phyloP scores from a whole-genome alignment of 2,888 invertebrate species.

The Rhodophaea formosa region DNA sequence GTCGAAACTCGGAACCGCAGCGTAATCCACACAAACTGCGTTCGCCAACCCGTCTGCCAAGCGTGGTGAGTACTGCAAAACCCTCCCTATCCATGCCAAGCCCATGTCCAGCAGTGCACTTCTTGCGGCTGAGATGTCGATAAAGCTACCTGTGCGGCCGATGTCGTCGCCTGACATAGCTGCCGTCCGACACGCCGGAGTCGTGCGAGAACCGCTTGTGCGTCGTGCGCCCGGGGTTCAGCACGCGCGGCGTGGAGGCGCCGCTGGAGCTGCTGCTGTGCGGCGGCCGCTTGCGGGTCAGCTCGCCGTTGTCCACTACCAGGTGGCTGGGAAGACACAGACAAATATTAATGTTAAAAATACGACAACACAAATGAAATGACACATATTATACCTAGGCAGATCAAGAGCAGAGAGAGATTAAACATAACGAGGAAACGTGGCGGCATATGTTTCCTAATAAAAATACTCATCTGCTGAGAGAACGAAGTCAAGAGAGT shows the following conservation, averaged over 20 bases:
- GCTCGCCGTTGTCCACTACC: constrained; percentile 58
- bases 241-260: constrained; percentile 21
- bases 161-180: constrained; percentile 42
- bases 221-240: constrained; percentile 23
- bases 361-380: no score
- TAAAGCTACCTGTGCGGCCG: constrained; percentile 40
- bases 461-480: no score
- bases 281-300: constrained; percentile 26
- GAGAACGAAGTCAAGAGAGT: no score
- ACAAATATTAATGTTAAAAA: neutral
- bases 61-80: no score
- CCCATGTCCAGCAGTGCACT: no score
- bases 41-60: neutral
- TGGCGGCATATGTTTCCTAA: no score
- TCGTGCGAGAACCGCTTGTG: constrained; percentile 61
- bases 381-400: no score
- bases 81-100: no score
- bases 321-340: constrained; percentile 33
- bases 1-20: neutral
- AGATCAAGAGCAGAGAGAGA: no score
- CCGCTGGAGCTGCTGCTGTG: constrained; percentile 17
- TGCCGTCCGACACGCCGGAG: constrained; percentile 65
- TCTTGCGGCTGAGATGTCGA: no score
- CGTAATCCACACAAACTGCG: neutral
- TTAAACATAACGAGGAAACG: no score